Percentiles rank a stretch among this genome's conserved stretches.
These are phyloP conservation scores for Micoletzkya japonica DNA, from an alignment of 2,888 invertebrate species.

Conservation along the genomic window DNA sequence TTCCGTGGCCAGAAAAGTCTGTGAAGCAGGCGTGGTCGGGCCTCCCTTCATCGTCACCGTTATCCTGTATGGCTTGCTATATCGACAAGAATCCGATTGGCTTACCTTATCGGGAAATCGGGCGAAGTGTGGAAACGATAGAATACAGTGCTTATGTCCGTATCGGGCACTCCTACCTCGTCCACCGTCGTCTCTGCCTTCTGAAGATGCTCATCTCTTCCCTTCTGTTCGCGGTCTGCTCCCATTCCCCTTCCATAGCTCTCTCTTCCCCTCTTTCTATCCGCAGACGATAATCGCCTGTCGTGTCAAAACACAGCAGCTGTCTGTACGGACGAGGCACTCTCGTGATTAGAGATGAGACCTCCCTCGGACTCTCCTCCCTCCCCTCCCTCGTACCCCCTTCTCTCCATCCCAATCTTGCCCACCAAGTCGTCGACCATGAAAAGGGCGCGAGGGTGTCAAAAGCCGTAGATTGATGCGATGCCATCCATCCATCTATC, in stretches of 20 bases:
- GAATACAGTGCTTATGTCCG: slow-evolving; percentile 40
- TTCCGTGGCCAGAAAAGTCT: slow-evolving; percentile 41
- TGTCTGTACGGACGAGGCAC: too few relatives aligned
- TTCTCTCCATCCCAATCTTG: too few relatives aligned
- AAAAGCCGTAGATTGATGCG: too few relatives aligned
- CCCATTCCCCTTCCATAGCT: background rate
- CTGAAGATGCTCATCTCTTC: too few relatives aligned
- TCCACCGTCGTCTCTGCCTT: slow-evolving; percentile 41
- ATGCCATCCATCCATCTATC: too few relatives aligned
- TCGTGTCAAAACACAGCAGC: too few relatives aligned
- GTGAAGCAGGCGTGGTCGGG: slow-evolving; percentile 39
- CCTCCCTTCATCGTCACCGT: slow-evolving; percentile 44
- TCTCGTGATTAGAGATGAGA: too few relatives aligned
- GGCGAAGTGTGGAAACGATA: slow-evolving; percentile 36
- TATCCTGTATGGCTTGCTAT: slow-evolving; percentile 33
- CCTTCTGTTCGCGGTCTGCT: background rate
- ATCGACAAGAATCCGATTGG: background rate
- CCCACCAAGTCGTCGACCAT: too few relatives aligned
- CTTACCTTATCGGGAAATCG: slow-evolving; percentile 47
- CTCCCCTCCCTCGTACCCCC: too few relatives aligned
- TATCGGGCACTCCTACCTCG: slow-evolving; percentile 47
- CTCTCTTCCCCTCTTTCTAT: background rate
- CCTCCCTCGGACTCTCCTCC: too few relatives aligned
- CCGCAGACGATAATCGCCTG: too few relatives aligned
- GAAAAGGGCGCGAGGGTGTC: too few relatives aligned